Evolutionary conservation across 2,888 invertebrate genomes (phyloP), one percentile per base, ranked within the genome.

Genomic region (Volucella bombylans): DNA sequence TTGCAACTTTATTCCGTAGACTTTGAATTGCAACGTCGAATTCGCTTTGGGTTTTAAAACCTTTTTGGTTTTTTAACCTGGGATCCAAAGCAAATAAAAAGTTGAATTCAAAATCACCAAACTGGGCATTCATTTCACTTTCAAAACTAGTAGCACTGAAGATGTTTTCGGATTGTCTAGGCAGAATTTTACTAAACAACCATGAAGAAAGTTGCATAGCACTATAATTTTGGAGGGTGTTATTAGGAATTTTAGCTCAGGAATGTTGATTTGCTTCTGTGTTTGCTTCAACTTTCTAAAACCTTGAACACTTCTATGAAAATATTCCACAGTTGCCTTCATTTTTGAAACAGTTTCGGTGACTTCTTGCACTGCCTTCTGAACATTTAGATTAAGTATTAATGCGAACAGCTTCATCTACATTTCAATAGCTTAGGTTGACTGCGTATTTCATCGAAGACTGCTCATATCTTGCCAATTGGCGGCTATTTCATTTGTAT

Each of bases 181-280:
- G 55, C 14, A 15, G 57, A 3, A 23, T 52, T 9, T 31, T 39
- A 6, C n/a, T 0, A 10, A 18, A 65, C 18, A 74, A 67, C 4
- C 59, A 8, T 49, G 23, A 23, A 3, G 23, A 1, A 23, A 23
- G 23, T 43, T n/a, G 38, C 62, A 54, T 8, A 55, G 31, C 1
- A 81, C 81, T 0, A 62, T 68, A 0, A 77, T 73, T 69, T 77
- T 81, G 0, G 73, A 78, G 2, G 77, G 61, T 4, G 57, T 77
- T 12, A 55, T 83, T 11, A 86, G n/a, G n/a, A n/a, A 45, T 52
- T 82, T 82, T 8, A 82, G 11, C 4, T 41, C 41, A 2, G 81
- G 54, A 23, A 81, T 11, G 45, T 76, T 49, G 71, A 83, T 71
- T 68, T 83, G 73, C 8, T 49, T 82, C 59, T 86, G 85, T 39